These are phyloP conservation scores for Embiotoca jacksoni DNA, from an alignment of 2,113 vertebrate species.

Conservation along the genomic window DNA sequence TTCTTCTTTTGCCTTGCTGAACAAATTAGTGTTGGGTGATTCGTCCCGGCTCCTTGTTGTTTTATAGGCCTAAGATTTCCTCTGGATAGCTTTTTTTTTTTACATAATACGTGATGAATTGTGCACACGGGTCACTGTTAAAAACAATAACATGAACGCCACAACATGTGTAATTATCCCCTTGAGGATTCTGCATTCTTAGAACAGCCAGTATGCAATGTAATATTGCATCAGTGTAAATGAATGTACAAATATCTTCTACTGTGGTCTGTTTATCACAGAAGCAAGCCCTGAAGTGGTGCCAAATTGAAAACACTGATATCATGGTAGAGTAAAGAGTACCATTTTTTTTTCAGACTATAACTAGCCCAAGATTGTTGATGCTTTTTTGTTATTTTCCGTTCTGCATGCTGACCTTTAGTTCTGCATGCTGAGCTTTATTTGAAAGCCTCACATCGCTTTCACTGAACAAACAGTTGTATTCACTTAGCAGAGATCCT, in stretches of 20 bases:
- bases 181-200: neutral
- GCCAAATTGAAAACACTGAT: slow-evolving; percentile 52
- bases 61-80: neutral
- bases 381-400: neutral
- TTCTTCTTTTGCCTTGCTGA: slow-evolving; percentile 9
- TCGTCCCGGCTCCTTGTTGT: slow-evolving; percentile 36
- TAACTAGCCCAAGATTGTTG: slow-evolving; percentile 25
- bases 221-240: neutral
- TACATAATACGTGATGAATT: slow-evolving; percentile 26
- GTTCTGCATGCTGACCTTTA: slow-evolving; percentile 2
- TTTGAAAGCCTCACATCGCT: slow-evolving; percentile 52
- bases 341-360: slow-evolving; percentile 19
- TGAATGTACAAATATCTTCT: slow-evolving; percentile 23
- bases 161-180: slow-evolving; percentile 10
- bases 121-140: slow-evolving; percentile 5
- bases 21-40: slow-evolving; percentile 18
- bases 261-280: slow-evolving; percentile 23
- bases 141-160: slow-evolving; percentile 24
- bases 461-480: slow-evolving; percentile 22
- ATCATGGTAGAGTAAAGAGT: slow-evolving; percentile 16
- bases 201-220: neutral
- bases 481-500: slow-evolving; percentile 34
- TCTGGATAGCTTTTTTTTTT: slow-evolving; percentile 5
- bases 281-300: slow-evolving; percentile 24
- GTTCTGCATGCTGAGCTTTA: slow-evolving; percentile 16